A percentile compares a stretch with the other conserved stretches of the same genome.
Evolutionary conservation across 2,797 vertebrate species (phyloP).

Genomic region (Pelochelys cantorii): DNA sequence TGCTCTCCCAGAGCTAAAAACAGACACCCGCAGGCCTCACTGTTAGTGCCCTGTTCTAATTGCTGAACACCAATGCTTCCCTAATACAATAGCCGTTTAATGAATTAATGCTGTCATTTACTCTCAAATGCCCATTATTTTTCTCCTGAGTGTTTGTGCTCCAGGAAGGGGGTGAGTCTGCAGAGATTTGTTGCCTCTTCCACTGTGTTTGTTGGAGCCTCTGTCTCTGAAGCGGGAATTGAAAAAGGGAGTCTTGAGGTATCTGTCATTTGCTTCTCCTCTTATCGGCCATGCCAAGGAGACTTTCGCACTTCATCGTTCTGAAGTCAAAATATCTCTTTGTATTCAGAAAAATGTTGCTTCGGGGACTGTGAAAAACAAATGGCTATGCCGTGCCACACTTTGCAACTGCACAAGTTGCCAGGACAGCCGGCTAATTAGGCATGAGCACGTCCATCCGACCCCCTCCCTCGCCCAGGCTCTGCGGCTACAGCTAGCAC

Average conservation of each 20-base stretch:
- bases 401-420: neutral
- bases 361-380: neutral
- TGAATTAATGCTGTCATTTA: neutral
- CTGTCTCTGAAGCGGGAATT: neutral
- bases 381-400: neutral
- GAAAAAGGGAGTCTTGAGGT: neutral
- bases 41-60: neutral
- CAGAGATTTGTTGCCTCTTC: rapidly evolving
- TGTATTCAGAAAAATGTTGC: neutral
- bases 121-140: neutral
- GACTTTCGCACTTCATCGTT: neutral
- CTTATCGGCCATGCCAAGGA: neutral
- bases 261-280: neutral
- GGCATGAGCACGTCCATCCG: neutral
- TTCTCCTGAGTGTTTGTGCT: neutral
- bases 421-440: neutral
- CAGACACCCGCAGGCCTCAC: neutral
- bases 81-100: neutral
- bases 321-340: neutral
- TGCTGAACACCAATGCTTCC: neutral
- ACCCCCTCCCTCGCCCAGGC: neutral
- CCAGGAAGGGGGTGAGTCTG: neutral
- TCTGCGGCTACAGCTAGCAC: neutral
- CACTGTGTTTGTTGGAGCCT: neutral
- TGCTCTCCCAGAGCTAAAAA: neutral